phyloP scores from a whole-genome alignment of 2,797 vertebrate genomes.

The Acanthiza pusilla region DNA sequence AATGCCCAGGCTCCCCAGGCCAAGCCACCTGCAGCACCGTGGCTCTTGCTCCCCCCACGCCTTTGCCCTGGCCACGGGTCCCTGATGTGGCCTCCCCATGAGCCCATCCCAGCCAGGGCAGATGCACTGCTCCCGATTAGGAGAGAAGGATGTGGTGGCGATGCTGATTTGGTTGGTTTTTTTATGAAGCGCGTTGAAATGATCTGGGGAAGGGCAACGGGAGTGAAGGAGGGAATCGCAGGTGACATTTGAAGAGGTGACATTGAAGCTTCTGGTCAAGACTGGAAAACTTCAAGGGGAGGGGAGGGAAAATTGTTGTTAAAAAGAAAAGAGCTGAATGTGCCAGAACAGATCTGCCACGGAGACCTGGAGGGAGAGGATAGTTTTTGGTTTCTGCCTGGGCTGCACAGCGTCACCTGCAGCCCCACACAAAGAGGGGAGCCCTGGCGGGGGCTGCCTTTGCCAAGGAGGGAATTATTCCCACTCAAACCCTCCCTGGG shows the following conservation, averaged over 20 bases:
- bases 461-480: background rate
- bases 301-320: background rate
- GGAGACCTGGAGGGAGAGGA: background rate
- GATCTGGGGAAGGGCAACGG: background rate
- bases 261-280: background rate
- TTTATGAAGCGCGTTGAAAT: background rate
- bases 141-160: background rate
- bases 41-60: accelerated
- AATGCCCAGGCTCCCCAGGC: background rate
- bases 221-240: background rate
- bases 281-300: background rate
- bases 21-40: background rate
- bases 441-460: background rate
- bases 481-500: accelerated
- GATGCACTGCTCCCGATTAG: background rate
- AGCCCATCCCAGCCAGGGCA: background rate
- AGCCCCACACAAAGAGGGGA: background rate
- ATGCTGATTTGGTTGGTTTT: background rate
- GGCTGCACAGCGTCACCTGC: background rate
- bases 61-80: background rate
- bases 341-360: background rate
- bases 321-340: background rate
- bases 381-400: background rate
- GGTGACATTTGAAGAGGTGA: background rate
- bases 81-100: accelerated